Evolutionary conservation across 2,888 invertebrate genomes (phyloP).

Genomic region (Lasioglossum marginatum): DNA sequence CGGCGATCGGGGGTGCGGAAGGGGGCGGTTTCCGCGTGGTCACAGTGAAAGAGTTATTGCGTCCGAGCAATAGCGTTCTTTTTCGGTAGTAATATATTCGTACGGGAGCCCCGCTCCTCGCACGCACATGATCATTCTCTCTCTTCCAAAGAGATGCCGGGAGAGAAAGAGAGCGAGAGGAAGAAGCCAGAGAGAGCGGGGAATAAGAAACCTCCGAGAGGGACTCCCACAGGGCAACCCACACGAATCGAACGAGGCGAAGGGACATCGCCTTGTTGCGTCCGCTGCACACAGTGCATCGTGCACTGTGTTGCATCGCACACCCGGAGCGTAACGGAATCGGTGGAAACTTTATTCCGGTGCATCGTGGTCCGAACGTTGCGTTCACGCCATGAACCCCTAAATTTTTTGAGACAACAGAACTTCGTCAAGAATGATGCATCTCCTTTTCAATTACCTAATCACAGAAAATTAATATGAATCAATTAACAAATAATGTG

Average conservation of each 20-base stretch:
- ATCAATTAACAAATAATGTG: too few species aligned
- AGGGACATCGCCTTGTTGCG: conserved; percentile 62
- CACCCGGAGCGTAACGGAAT: conserved; percentile 53
- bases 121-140: conserved; percentile 38
- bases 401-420: background rate
- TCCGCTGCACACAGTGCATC: conserved; percentile 5
- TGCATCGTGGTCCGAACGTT: background rate
- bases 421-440: background rate
- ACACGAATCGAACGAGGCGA: conserved; percentile 58
- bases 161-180: conserved; percentile 21
- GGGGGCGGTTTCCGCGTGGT: conserved; percentile 18
- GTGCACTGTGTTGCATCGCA: conserved; percentile 14
- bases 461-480: too few species aligned
- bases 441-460: too few species aligned
- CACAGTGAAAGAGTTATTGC: conserved; percentile 61
- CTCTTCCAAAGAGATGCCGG: conserved; percentile 4
- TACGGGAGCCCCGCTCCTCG: conserved; percentile 45
- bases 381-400: background rate
- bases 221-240: conserved; percentile 73
- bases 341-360: conserved; percentile 45
- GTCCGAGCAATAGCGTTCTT: conserved; percentile 47
- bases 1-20: background rate
- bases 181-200: conserved; percentile 16
- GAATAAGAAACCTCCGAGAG: conserved; percentile 62
- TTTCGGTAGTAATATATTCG: conserved; percentile 65